Evolutionary conservation across 2,797 vertebrate genomes (phyloP), one percentile per base, ranked within the genome.

Genomic region (Petrocephalus sullivani): DNA sequence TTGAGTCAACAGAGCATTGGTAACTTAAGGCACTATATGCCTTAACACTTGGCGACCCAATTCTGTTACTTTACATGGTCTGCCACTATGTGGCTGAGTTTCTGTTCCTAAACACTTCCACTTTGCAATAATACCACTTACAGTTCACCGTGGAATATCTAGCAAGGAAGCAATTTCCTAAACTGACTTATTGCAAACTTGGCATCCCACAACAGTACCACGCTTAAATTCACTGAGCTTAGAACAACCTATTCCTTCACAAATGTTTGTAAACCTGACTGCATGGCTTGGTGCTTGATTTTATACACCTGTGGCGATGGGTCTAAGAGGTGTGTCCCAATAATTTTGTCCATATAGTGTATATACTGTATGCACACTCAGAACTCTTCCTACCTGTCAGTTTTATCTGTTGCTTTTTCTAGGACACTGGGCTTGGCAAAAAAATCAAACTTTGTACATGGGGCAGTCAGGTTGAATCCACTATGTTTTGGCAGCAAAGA

Each of bases 391-490:
- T 94, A 96, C 96, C 94, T 93, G 88, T 3, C 83, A 53, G 23
- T 89, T 75, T 71, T 89, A 87, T 83, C 58, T 87, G 84, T 88
- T 28, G 81, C 87, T 87, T 51, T 91, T 37, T 21, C 41, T 87
- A 83, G n/a, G 56, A 9, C n/a, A 33, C 33, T 8, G 4, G 60
- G 54, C 75, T 91, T 84, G 88, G 95, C 93, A 92, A 98, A 97
- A 91, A 96, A 96, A 92, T 97, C 94, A 46, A 95, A 94, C 64
- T 93, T 90, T 87, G 86, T 91, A 88, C 53, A 84, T 9, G 89
- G 87, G 33, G 92, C 90, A 41, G 89, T 83, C 89, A 90, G 88
- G 4, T 53, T 88, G 51, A 54, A 71, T 89, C 92, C 87, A 9
- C 51, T 91, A 85, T 91, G 91, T 92, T 93, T 88, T 71, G 91